phyloP scores from a whole-genome alignment of 2,797 vertebrate genomes.

The Loris lydekkerianus region DNA sequence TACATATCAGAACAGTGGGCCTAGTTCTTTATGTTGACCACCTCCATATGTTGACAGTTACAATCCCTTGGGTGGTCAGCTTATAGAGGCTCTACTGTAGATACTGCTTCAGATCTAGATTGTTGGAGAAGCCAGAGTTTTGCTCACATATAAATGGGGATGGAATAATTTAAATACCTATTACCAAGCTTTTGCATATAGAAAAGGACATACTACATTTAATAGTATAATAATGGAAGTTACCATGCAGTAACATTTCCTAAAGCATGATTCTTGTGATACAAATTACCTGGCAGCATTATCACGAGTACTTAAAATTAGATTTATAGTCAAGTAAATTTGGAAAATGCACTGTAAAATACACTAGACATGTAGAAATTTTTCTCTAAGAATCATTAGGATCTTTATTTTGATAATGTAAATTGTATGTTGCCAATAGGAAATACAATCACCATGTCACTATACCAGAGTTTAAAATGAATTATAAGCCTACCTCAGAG shows the following conservation, averaged over 20 bases:
- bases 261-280: background rate
- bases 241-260: background rate
- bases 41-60: too few relatives aligned
- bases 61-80: too few relatives aligned
- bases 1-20: too few relatives aligned
- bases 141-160: background rate
- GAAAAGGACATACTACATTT: background rate
- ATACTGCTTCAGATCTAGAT: background rate
- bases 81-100: background rate
- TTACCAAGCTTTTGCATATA: background rate
- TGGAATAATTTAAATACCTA: conserved; percentile 4
- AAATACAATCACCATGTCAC: background rate
- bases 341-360: conserved; percentile 11
- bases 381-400: conserved; percentile 20
- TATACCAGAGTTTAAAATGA: background rate
- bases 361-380: background rate
- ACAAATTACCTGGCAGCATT: background rate
- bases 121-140: background rate
- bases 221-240: background rate
- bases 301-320: conserved; percentile 27
- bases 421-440: background rate
- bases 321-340: background rate
- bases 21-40: too few relatives aligned
- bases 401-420: background rate
- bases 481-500: background rate